Conservation (phyloP, 2,888 invertebrate species). For the Melieria omissa region DNA sequence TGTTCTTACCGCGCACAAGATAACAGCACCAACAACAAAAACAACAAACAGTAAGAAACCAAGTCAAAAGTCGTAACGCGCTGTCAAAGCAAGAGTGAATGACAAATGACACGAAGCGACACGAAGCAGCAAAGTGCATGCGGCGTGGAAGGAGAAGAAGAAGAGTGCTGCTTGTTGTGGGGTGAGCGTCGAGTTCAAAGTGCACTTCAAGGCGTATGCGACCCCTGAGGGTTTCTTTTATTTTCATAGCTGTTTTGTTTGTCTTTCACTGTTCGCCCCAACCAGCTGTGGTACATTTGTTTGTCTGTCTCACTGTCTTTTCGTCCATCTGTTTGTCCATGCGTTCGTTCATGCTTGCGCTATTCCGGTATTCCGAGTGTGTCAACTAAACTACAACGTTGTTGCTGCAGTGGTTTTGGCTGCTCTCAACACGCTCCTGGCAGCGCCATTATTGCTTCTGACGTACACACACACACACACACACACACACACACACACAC, state of each 20-base stretch:
- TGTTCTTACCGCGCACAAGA: not conserved
- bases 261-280: not conserved
- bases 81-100: slow-evolving; percentile 14
- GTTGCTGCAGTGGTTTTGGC: not conserved
- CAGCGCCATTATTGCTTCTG: slow-evolving; percentile 9
- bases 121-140: not conserved
- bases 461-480: slow-evolving; percentile 40
- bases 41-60: not conserved
- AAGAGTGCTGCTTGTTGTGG: not conserved
- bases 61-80: slow-evolving; percentile 20
- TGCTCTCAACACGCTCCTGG: slow-evolving; percentile 3
- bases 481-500: slow-evolving; percentile 12
- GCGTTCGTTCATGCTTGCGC: not conserved
- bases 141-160: no score
- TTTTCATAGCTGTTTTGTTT: not conserved
- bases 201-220: not conserved
- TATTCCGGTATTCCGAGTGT: slow-evolving; percentile 1
- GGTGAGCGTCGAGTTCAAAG: not conserved
- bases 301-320: not conserved
- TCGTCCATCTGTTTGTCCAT: not conserved
- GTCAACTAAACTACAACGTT: not conserved
- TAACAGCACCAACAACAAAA: slow-evolving; percentile 9
- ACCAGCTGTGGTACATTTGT: no score
- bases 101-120: slow-evolving; percentile 27
- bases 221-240: no score